Evolutionary conservation across 2,113 vertebrate genomes (phyloP), one percentile per base, ranked within the genome.

Genomic region (Crotophaga sulcirostris): DNA sequence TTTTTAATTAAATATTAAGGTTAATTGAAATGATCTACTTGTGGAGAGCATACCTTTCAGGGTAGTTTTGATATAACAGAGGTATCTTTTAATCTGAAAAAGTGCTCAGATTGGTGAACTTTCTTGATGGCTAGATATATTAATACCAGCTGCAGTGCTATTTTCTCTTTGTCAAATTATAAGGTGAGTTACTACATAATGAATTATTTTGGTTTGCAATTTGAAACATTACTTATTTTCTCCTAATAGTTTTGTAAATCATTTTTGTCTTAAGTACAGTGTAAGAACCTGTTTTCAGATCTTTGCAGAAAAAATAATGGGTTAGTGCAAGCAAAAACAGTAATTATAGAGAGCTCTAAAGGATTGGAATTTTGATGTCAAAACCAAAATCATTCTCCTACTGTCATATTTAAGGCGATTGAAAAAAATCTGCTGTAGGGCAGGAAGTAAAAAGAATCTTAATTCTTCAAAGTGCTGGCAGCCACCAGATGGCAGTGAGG

Each of bases 341-440:
- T 66, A 56, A 51, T 38, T 29, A 10, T 0, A 79, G 56, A 67
- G 55, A 47, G 29, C 33, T 89, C 40, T 55, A 34, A 42, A 90
- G 38, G 26, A n/a, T 5, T 56, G 38, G 28, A 40, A 25, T 78
- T 52, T 62, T 54, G 12, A 18, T 66, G 74, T 29, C 23, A 47
- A 69, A 94, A 40, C 26, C 23, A 45, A 51, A 79, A 38, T 51
- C 24, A 23, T 0, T 4, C 23, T 38, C 7, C 68, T 75, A 24
- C 34, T 70, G 70, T 45, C 2, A 0, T 19, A 25, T 77, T 62
- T 45, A 13, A 85, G 45, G n/a, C 0, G 0, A 24, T 6, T 16
- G 49, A 73, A 26, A 26, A 42, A 58, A 88, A 47, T 16, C 19
- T 47, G 24, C 15, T 33, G 10, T 28, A 16, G 38, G 24, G 9